These are phyloP conservation scores for Bolborhynchus lineola DNA, from an alignment of 2,113 vertebrate genomes.

Conservation along the genomic window DNA sequence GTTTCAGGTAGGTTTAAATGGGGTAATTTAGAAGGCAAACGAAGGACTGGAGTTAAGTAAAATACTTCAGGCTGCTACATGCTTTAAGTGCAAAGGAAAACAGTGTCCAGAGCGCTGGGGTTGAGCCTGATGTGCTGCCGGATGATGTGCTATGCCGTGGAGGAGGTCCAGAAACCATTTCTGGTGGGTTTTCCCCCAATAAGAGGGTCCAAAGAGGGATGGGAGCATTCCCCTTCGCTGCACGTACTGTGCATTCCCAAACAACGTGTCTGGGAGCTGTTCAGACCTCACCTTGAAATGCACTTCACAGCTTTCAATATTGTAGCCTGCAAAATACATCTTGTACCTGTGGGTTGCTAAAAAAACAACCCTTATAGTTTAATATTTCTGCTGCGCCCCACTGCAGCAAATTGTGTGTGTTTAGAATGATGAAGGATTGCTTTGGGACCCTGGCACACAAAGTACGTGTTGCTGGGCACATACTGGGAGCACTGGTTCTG, in stretches of 20 bases:
- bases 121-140: not conserved
- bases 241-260: fast-evolving
- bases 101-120: not conserved
- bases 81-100: not conserved
- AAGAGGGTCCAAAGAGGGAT: not conserved
- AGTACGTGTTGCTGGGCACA: not conserved
- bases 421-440: not conserved
- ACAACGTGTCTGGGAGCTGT: fast-evolving
- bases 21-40: conserved; percentile 14
- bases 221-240: fast-evolving
- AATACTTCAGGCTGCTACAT: not conserved
- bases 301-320: not conserved
- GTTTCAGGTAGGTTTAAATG: not conserved
- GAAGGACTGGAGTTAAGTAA: not conserved
- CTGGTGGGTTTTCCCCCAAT: fast-evolving
- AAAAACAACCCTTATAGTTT: not conserved
- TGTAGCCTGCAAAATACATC: not conserved
- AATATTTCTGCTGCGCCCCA: not conserved
- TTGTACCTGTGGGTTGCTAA: not conserved
- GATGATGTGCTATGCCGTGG: fast-evolving
- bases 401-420: not conserved
- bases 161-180: not conserved
- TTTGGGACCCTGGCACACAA: not conserved
- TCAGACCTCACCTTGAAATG: not conserved
- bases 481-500: not conserved